Conservation (phyloP, 2,888 invertebrate genomes). For the Nasonia oneida region DNA sequence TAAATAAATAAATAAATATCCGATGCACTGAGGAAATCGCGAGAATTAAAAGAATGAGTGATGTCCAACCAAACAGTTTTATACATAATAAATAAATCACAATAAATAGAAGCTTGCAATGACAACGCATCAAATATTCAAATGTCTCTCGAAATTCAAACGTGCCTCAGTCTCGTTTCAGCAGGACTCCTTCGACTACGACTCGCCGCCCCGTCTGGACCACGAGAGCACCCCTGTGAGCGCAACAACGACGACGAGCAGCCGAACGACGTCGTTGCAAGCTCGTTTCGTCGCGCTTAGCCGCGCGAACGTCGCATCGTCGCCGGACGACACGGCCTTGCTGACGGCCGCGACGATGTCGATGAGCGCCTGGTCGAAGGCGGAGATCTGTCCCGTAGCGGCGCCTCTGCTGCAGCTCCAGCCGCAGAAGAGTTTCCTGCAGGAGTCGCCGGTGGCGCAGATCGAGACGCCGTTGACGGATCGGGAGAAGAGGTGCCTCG, state of each 20-base stretch:
- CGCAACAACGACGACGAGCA: neutral
- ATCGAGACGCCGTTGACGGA: slow-evolving; percentile 70
- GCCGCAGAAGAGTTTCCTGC: neutral
- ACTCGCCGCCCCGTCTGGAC: slow-evolving; percentile 57
- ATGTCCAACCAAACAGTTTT: no score
- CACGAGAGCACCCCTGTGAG: neutral
- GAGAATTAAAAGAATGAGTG: neutral
- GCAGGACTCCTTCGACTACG: slow-evolving; percentile 73
- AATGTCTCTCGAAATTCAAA: slow-evolving; percentile 13
- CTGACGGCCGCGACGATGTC: slow-evolving; percentile 40
- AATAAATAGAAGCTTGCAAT: no score
- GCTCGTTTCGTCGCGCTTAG: slow-evolving; percentile 48
- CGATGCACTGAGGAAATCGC: neutral
- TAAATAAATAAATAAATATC: no score
- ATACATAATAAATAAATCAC: no score
- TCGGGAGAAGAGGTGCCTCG: slow-evolving; percentile 76
- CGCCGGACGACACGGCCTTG: slow-evolving; percentile 4
- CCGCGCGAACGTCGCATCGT: neutral
- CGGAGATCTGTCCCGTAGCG: neutral
- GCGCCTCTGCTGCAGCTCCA: neutral
- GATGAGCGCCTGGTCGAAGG: slow-evolving; percentile 20
- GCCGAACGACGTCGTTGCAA: neutral
- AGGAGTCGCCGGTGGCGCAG: neutral
- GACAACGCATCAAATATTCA: neutral
- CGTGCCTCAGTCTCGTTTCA: slow-evolving; percentile 74